A percentile compares a stretch with the other conserved stretches of the same genome.
Conservation (phyloP, 2,113 vertebrate genomes). For the Collichthys lucidus region DNA sequence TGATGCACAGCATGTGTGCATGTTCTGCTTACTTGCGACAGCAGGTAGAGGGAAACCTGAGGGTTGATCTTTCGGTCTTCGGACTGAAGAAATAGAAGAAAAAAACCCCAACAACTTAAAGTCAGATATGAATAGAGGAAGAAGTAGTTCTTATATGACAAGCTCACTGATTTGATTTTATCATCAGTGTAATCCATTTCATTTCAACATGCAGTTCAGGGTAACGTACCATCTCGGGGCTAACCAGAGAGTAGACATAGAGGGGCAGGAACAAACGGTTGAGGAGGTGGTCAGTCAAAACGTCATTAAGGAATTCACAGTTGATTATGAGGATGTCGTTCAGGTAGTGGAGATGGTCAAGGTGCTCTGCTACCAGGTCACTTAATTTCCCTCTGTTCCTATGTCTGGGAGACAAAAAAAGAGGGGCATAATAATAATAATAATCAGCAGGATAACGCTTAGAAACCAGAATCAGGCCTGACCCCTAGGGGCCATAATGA, state of each 20-base stretch:
- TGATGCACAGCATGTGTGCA: not conserved
- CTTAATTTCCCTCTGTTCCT: conserved; percentile 95
- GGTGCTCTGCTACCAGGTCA: conserved; percentile 96
- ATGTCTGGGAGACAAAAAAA: conserved; percentile 84
- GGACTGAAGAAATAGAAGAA: conserved; percentile 77
- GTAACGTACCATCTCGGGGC: conserved; percentile 86
- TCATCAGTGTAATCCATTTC: not conserved
- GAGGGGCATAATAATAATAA: not conserved
- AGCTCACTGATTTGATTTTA: not conserved
- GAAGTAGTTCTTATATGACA: not conserved
- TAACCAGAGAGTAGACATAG: conserved; percentile 95
- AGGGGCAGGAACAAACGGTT: conserved; percentile 97
- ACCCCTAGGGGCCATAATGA: conserved; percentile 60
- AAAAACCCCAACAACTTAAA: not conserved
- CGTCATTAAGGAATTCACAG: conserved; percentile 98
- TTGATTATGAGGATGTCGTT: conserved; percentile 99
- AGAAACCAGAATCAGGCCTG: conserved; percentile 39
- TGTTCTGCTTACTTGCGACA: conserved; percentile 90
- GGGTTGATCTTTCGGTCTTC: conserved; percentile 95
- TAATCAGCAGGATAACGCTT: not conserved
- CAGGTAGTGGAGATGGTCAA: conserved; percentile 98
- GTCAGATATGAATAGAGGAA: not conserved
- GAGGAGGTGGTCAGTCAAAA: conserved; percentile 96
- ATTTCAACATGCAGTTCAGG: not conserved
- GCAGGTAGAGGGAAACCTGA: conserved; percentile 96